Evolutionary conservation across 92 coral and sea anemone species (phyloP).

Genomic region (Porites rus): DNA sequence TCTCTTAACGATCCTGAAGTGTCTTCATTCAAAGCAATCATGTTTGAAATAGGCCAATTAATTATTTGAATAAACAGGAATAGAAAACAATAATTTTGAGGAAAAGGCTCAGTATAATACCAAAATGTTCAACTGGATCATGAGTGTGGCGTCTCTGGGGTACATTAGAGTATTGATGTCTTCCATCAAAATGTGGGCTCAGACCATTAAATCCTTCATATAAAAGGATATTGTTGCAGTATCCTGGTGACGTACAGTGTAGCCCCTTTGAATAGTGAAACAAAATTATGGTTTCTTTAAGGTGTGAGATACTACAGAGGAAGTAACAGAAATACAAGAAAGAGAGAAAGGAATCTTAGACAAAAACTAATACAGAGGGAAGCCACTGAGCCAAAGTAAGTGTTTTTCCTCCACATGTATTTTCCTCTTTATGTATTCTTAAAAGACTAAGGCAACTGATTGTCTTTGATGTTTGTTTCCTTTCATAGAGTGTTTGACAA

Average conservation of each 20-base stretch:
- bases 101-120: background rate
- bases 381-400: constrained; percentile 66
- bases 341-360: constrained; percentile 87
- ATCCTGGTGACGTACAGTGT: no score
- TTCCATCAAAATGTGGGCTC: no score
- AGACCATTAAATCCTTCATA: no score
- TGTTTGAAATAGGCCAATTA: no score
- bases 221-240: no score
- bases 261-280: background rate
- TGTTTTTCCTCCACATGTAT: background rate
- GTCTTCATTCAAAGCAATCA: no score
- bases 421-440: no score
- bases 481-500: constrained; percentile 86
- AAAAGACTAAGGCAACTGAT: no score
- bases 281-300: constrained; percentile 7
- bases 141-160: no score
- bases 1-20: no score
- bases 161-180: no score
- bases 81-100: background rate
- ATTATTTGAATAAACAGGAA: no score
- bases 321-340: constrained; percentile 91
- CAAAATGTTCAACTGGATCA: background rate
- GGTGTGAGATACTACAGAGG: constrained; percentile 88
- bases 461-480: background rate
- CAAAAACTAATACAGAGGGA: constrained; percentile 78